Conservation (phyloP, 1,140 invertebrate species). For the Drosophila sp. region DNA sequence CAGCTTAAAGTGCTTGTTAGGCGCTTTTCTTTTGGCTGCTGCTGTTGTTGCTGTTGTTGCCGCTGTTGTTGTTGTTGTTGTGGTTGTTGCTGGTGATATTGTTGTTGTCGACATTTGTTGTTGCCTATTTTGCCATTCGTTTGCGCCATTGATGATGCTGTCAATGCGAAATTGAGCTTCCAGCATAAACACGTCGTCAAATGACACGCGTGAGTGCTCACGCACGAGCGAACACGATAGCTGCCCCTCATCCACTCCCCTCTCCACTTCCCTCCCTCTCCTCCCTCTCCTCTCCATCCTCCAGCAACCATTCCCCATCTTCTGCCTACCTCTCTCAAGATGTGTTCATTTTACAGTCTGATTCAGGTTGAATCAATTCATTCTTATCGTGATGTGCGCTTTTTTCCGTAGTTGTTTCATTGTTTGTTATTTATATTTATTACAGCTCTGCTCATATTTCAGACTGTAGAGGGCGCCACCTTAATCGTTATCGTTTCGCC, state of each 20-base stretch:
- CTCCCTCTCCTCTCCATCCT: no score
- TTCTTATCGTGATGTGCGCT: neutral
- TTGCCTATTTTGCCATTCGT: constrained; percentile 46
- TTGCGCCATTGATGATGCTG: constrained; percentile 67
- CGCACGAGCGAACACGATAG: constrained; percentile 46
- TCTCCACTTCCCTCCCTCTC: no score
- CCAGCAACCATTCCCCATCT: no score
- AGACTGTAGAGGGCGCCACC: constrained; percentile 6
- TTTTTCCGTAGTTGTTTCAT: constrained; percentile 37
- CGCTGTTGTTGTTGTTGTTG: constrained; percentile 11
- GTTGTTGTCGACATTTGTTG: constrained; percentile 3
- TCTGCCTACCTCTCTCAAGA: no score
- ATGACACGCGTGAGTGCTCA: constrained; percentile 75
- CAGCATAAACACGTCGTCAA: constrained; percentile 78
- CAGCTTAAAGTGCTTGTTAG: constrained; percentile 79
- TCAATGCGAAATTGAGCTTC: constrained; percentile 78
- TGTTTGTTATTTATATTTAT: constrained; percentile 34
- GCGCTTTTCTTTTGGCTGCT: constrained; percentile 47
- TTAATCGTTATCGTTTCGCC: constrained; percentile 14
- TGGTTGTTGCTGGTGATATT: constrained; percentile 7
- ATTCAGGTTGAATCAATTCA: constrained; percentile 35
- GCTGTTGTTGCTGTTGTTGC: constrained; percentile 12
- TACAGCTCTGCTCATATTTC: constrained; percentile 13
- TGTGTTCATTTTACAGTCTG: constrained; percentile 28
- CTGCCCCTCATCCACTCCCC: constrained; percentile 41